These are phyloP conservation scores for Pseudomyrmex concolor DNA, from an alignment of 1,140 invertebrate species.

Conservation along the genomic window DNA sequence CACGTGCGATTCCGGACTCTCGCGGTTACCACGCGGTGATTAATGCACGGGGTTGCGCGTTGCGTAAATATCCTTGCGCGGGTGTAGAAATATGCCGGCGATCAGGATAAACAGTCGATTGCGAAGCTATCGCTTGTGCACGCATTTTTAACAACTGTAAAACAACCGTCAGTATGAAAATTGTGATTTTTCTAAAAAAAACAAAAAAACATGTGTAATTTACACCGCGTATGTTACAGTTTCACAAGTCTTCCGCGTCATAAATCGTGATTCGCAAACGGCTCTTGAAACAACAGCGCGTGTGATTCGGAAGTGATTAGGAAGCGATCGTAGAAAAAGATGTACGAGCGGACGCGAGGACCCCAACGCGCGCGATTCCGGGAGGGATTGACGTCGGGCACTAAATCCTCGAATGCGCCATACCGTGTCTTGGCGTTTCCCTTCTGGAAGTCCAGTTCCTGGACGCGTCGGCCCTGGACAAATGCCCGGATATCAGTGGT, in stretches of 20 bases:
- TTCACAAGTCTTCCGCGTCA: not conserved
- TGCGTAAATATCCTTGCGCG: slow-evolving; percentile 53
- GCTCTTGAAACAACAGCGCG: not conserved
- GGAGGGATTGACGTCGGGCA: slow-evolving; percentile 59
- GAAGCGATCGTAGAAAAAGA: slow-evolving; percentile 46
- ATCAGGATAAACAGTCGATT: slow-evolving; percentile 37
- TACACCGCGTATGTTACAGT: no score
- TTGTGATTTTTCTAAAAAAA: no score
- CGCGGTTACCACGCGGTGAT: slow-evolving; percentile 25
- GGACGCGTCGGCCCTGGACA: slow-evolving; percentile 81
- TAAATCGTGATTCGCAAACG: slow-evolving; percentile 9
- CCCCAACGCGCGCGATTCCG: slow-evolving; percentile 65
- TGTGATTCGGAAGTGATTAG: slow-evolving; percentile 58
- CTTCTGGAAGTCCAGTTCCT: slow-evolving; percentile 73
- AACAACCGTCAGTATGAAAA: not conserved
- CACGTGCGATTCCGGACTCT: slow-evolving; percentile 39
- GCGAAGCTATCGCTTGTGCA: slow-evolving; percentile 31
- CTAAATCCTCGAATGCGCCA: slow-evolving; percentile 77
- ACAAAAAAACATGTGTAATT: no score
- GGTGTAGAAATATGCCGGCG: slow-evolving; percentile 19
- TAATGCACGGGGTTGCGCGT: slow-evolving; percentile 43
- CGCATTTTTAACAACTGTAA: not conserved
- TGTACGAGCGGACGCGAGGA: slow-evolving; percentile 53
- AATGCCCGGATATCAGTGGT: slow-evolving; percentile 84
- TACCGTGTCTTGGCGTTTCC: slow-evolving; percentile 26